phyloP scores from a whole-genome alignment of 2,888 invertebrate genomes.

The Coecobrya sp. region DNA sequence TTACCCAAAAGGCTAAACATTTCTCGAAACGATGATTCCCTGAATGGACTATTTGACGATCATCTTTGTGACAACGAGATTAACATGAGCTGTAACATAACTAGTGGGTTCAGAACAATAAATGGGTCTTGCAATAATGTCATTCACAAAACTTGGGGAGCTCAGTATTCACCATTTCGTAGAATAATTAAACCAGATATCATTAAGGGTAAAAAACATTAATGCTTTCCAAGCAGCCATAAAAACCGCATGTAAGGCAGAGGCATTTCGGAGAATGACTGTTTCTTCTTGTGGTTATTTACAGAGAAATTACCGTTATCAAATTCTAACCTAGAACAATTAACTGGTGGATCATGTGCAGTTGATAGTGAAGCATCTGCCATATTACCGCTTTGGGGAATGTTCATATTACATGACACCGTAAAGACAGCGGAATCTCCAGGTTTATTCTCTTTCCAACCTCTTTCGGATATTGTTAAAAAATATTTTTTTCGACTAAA shows the following conservation, averaged over 20 bases:
- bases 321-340: background rate
- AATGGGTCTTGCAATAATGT: slow-evolving; percentile 94
- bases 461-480: too few species aligned
- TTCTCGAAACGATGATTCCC: slow-evolving; percentile 23
- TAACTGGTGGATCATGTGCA: slow-evolving; percentile 91
- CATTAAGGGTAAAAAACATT: background rate
- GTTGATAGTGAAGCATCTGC: slow-evolving; percentile 92
- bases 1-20: slow-evolving; percentile 81
- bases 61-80: slow-evolving; percentile 46
- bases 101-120: slow-evolving; percentile 90
- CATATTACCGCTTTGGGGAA: slow-evolving; percentile 96
- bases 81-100: slow-evolving; percentile 75
- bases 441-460: slow-evolving; percentile 88
- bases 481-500: too few species aligned
- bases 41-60: slow-evolving; percentile 35
- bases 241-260: too few species aligned
- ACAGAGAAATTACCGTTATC: background rate
- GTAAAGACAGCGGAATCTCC: slow-evolving; percentile 94
- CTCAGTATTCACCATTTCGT: slow-evolving; percentile 92
- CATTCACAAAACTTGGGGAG: slow-evolving; percentile 91
- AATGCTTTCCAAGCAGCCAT: too few species aligned
- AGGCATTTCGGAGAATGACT: background rate
- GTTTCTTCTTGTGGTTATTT: too few species aligned
- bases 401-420: slow-evolving; percentile 96
- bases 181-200: slow-evolving; percentile 90